Evolutionary conservation across 1,140 invertebrate genomes (phyloP).

Genomic region (Ceratitis capitata): DNA sequence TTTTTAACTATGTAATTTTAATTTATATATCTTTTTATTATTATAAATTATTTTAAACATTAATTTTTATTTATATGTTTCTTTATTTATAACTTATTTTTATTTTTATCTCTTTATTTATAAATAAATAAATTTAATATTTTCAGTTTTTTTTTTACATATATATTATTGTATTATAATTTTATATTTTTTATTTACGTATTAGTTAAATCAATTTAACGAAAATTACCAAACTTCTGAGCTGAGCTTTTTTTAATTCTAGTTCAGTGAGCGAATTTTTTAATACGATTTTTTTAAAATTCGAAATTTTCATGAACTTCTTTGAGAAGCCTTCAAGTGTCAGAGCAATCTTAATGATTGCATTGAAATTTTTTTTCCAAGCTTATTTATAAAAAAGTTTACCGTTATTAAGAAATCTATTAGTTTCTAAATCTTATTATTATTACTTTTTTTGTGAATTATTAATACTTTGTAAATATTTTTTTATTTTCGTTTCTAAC

Average conservation of each 20-base stretch:
- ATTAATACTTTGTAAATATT: not conserved
- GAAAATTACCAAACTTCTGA: not conserved
- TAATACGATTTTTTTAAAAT: constrained; percentile 57
- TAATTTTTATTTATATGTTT: too few species aligned
- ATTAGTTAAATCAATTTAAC: not conserved
- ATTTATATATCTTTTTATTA: too few species aligned
- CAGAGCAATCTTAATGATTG: not conserved
- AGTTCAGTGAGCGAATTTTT: constrained; percentile 59
- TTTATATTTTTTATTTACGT: constrained; percentile 16
- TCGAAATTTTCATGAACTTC: constrained; percentile 48
- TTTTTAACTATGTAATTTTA: too few species aligned
- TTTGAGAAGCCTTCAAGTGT: constrained; percentile 53
- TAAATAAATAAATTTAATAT: too few species aligned
- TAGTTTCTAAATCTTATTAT: too few species aligned
- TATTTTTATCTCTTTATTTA: not conserved
- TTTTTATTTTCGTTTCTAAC: not conserved
- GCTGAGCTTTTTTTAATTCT: not conserved
- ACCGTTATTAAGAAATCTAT: not conserved
- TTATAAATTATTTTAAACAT: too few species aligned
- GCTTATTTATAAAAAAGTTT: not conserved
- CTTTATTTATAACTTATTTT: not conserved
- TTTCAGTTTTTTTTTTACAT: not conserved
- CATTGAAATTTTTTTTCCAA: not conserved
- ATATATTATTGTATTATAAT: not conserved
- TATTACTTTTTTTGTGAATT: not conserved